Conservation (phyloP, 2,888 invertebrate species). For the Mesorhabditis belari region DNA sequence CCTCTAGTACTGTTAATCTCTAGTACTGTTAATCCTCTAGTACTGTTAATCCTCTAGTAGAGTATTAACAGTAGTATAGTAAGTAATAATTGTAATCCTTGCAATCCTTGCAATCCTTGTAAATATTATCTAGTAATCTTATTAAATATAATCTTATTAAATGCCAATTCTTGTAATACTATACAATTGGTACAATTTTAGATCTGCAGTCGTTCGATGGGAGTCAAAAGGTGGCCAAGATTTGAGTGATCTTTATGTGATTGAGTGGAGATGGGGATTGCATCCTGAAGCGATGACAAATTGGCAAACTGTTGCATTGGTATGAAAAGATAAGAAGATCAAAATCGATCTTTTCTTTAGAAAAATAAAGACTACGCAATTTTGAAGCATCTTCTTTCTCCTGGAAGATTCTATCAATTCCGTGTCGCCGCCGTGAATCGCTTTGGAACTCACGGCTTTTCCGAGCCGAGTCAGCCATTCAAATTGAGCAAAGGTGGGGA, state of each 20-base stretch:
- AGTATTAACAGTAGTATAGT: no score
- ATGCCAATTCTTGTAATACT: no score
- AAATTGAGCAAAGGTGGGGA: constrained; percentile 38
- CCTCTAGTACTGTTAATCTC: no score
- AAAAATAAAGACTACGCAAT: constrained; percentile 51
- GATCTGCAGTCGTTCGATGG: constrained; percentile 50
- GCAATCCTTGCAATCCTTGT: no score
- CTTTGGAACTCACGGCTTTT: constrained; percentile 53
- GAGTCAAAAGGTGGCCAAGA: constrained; percentile 7
- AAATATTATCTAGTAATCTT: no score
- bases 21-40: no score
- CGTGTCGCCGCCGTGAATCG: constrained; percentile 52
- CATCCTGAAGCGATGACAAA: constrained; percentile 38
- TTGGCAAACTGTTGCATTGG: constrained; percentile 50
- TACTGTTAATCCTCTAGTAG: no score
- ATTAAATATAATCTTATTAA: no score
- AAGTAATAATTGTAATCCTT: no score
- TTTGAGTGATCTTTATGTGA: constrained; percentile 42
- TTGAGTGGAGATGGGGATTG: constrained; percentile 52
- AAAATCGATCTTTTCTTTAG: constrained; percentile 17
- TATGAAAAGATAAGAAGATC: constrained; percentile 4
- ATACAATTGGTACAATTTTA: no score
- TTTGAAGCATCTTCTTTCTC: constrained; percentile 48
- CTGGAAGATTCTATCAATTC: constrained; percentile 49
- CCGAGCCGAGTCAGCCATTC: constrained; percentile 39